Evolutionary conservation across 2,797 vertebrate species (phyloP).

Genomic region (Microctenopoma lineatum): DNA sequence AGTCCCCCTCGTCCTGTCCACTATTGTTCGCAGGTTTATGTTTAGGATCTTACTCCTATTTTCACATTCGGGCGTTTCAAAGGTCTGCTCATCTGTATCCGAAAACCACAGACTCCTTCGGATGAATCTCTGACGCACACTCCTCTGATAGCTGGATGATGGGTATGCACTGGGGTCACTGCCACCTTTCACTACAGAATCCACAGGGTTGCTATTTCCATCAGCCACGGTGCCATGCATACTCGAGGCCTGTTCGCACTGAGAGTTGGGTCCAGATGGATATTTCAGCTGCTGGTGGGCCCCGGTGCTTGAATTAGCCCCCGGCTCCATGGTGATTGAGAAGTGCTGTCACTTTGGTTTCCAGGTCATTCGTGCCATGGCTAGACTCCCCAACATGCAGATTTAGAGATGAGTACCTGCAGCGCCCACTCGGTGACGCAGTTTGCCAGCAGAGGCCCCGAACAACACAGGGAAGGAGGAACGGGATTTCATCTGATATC

Average conservation of each 20-base stretch:
- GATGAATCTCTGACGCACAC: slow-evolving; percentile 90
- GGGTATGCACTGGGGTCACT: slow-evolving; percentile 81
- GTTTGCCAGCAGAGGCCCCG: slow-evolving; percentile 76
- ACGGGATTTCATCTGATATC: slow-evolving; percentile 59
- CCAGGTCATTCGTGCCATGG: slow-evolving; percentile 79
- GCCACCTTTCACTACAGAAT: slow-evolving; percentile 77
- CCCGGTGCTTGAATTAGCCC: slow-evolving; percentile 70
- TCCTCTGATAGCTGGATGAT: slow-evolving; percentile 79
- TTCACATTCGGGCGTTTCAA: slow-evolving; percentile 86
- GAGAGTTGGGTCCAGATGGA: slow-evolving; percentile 69
- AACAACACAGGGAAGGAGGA: slow-evolving; percentile 59
- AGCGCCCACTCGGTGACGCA: slow-evolving; percentile 84
- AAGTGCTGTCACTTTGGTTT: slow-evolving; percentile 67
- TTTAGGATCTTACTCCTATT: slow-evolving; percentile 84
- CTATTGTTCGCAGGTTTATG: slow-evolving; percentile 87
- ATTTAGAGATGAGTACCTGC: slow-evolving; percentile 78
- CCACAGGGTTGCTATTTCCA: slow-evolving; percentile 73
- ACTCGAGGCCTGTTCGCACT: slow-evolving; percentile 63
- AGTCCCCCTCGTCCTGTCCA: slow-evolving; percentile 83
- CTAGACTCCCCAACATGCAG: slow-evolving; percentile 72
- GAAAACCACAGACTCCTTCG: slow-evolving; percentile 93
- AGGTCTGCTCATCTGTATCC: slow-evolving; percentile 89
- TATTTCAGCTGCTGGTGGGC: slow-evolving; percentile 63
- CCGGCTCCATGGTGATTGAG: slow-evolving; percentile 81
- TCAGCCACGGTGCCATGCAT: slow-evolving; percentile 72